Evolutionary conservation across 2,113 vertebrate species (phyloP).

Genomic region (Macquaria ambigua): DNA sequence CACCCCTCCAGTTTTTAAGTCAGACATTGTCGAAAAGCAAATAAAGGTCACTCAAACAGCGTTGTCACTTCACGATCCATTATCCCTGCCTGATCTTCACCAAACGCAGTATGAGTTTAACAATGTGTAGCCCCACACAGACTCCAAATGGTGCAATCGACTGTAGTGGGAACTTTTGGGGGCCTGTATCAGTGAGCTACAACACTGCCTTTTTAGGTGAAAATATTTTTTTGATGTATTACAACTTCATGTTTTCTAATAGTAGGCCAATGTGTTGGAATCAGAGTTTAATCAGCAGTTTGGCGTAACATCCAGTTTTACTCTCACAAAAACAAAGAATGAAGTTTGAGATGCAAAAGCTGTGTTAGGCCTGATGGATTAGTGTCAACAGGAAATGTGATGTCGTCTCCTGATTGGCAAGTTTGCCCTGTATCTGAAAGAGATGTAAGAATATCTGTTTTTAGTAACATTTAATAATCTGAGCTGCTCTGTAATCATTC

Average conservation of each 20-base stretch:
- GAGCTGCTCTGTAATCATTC: neutral
- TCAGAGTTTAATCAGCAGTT: neutral
- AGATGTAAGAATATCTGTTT: neutral
- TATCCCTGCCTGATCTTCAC: no score
- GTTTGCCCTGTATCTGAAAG: neutral
- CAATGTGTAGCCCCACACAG: no score
- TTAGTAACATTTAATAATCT: neutral
- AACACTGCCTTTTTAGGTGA: neutral
- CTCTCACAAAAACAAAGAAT: neutral
- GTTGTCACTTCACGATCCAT: neutral
- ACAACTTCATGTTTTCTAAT: no score
- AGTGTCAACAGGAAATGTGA: neutral
- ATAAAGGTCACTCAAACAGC: neutral
- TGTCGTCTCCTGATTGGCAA: neutral
- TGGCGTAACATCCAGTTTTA: neutral
- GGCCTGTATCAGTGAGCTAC: neutral
- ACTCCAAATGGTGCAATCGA: no score
- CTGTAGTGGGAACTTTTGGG: no score
- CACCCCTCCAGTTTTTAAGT: neutral
- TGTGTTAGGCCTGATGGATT: neutral
- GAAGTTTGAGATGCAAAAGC: neutral
- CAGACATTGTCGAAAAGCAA: no score
- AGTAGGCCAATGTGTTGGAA: neutral
- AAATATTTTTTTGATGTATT: neutral
- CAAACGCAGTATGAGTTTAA: no score